Conservation (phyloP, 2,797 vertebrate species). For the Aldrovandia affinis region DNA sequence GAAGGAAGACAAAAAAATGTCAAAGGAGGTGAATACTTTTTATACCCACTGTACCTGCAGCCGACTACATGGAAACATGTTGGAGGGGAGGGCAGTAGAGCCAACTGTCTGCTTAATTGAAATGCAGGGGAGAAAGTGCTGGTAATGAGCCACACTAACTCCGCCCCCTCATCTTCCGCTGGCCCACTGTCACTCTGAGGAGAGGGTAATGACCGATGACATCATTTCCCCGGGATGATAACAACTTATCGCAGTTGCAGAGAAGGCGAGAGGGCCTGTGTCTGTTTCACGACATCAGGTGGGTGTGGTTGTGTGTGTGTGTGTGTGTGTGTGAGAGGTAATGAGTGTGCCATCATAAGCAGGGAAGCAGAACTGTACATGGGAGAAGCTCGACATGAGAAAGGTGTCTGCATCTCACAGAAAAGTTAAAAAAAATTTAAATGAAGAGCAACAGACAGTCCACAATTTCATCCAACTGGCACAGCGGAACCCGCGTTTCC, state of each 20-base stretch:
- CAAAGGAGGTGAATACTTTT: too few species aligned
- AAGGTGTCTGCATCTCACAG: not conserved
- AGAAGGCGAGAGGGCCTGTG: not conserved
- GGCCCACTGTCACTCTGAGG: too few species aligned
- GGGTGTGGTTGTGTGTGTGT: not conserved
- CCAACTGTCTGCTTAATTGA: too few species aligned
- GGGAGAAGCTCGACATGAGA: not conserved
- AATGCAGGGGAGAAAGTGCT: not conserved
- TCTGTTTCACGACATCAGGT: not conserved
- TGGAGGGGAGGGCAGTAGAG: too few species aligned
- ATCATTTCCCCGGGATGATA: too few species aligned
- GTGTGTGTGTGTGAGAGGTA: not conserved
- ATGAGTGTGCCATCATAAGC: not conserved
- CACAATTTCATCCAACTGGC: not conserved
- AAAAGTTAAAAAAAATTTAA: not conserved
- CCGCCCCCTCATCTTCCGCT: too few species aligned
- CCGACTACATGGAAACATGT: too few species aligned
- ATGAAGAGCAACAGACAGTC: not conserved
- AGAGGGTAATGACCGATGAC: too few species aligned
- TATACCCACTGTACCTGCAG: too few species aligned
- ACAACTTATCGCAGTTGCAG: too few species aligned
- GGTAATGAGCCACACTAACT: not conserved
- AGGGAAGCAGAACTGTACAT: not conserved
- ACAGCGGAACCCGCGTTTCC: not conserved
- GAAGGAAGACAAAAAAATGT: too few species aligned